Conservation (phyloP, 2,888 invertebrate species). For the Chymomyza amoena region DNA sequence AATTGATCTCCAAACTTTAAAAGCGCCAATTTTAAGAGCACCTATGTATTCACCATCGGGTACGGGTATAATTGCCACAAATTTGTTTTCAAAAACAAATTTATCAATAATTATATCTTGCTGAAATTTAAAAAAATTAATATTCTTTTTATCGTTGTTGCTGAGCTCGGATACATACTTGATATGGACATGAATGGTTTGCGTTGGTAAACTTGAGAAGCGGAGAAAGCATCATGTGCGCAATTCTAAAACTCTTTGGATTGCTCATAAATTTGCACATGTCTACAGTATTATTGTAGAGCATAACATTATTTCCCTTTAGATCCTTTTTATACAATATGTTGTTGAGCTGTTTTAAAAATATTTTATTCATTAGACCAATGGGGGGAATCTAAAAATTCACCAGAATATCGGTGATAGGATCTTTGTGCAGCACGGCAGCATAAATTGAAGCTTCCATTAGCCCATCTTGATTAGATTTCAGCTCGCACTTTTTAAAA, state of each 20-base stretch:
- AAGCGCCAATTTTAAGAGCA: neutral
- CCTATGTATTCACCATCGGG: neutral
- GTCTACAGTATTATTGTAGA: constrained; percentile 26
- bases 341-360: constrained; percentile 5
- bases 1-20: neutral
- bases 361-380: neutral
- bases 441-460: neutral
- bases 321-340: constrained; percentile 1
- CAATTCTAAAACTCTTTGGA: constrained; percentile 2
- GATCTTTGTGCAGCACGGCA: neutral
- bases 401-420: neutral
- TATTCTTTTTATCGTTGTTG: neutral
- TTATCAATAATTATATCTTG: neutral
- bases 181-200: constrained; percentile 16
- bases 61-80: neutral
- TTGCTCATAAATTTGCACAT: constrained; percentile 19
- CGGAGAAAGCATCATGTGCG: constrained; percentile 10
- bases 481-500: neutral
- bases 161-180: constrained; percentile 5
- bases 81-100: neutral
- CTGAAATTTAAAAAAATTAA: neutral
- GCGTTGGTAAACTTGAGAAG: constrained; percentile 9
- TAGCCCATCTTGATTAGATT: neutral
- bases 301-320: constrained; percentile 1
- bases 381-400: neutral